phyloP scores from a whole-genome alignment of 2,888 invertebrate genomes.

The Clepsis dumicolana region DNA sequence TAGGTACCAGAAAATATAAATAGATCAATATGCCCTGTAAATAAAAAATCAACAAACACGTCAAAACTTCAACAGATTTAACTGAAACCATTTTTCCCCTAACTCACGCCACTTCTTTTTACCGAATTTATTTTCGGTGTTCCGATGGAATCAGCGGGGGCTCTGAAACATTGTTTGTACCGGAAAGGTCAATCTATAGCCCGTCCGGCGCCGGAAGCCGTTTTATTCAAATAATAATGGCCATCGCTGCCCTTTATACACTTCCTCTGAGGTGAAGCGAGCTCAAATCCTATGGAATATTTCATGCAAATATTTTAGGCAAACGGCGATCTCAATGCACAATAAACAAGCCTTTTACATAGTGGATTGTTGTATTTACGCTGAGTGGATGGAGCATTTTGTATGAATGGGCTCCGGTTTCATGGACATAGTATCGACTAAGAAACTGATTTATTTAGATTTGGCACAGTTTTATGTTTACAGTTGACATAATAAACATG shows the following conservation, averaged over 20 bases:
- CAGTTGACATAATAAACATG: no score
- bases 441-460: no score
- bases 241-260: conserved; percentile 48
- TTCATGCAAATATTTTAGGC: conserved; percentile 52
- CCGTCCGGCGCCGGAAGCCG: conserved; percentile 44
- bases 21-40: no score
- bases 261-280: conserved; percentile 41
- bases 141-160: conserved; percentile 23
- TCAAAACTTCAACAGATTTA: neutral
- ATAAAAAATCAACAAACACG: neutral
- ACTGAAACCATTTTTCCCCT: neutral
- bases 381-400: conserved; percentile 38
- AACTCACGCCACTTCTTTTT: neutral
- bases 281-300: conserved; percentile 42
- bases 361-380: conserved; percentile 33
- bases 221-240: conserved; percentile 49
- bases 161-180: conserved; percentile 46
- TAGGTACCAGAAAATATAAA: no score
- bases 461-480: no score
- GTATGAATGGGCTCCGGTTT: conserved; percentile 21
- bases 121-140: conserved; percentile 16
- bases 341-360: conserved; percentile 46
- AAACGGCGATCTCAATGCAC: conserved; percentile 43
- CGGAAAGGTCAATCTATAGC: conserved; percentile 54
- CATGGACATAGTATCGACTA: no score